Evolutionary conservation across 2,888 invertebrate species (phyloP).

Genomic region (Eulithis testata): DNA sequence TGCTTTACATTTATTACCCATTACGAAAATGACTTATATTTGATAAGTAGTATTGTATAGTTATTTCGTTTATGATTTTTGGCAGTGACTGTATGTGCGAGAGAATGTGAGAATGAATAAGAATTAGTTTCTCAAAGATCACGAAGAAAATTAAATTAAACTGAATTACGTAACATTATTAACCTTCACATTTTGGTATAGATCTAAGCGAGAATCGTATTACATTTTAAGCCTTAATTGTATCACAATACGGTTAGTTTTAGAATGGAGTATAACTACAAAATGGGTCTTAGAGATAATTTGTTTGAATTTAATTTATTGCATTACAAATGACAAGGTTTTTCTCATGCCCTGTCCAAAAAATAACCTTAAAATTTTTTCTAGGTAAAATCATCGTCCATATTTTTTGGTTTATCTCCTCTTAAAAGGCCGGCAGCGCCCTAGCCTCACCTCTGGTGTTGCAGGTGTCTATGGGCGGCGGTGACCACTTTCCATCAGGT

Average conservation of each 20-base stretch:
- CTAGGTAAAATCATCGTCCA: not conserved
- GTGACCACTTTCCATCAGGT: too few species aligned
- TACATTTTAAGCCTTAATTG: slow-evolving; percentile 3
- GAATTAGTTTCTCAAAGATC: slow-evolving; percentile 48
- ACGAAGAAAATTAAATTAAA: slow-evolving; percentile 61
- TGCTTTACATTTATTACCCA: too few species aligned
- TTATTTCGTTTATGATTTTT: not conserved
- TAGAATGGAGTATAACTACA: not conserved
- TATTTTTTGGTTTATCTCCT: too few species aligned
- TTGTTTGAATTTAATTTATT: slow-evolving; percentile 9
- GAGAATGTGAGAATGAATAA: slow-evolving; percentile 12
- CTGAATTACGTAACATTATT: slow-evolving; percentile 24
- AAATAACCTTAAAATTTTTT: not conserved
- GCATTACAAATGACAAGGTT: slow-evolving; percentile 27
- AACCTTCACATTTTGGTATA: slow-evolving; percentile 31
- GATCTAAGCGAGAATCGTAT: not conserved
- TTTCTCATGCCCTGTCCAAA: slow-evolving; percentile 24
- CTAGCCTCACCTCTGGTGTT: too few species aligned
- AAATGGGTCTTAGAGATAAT: slow-evolving; percentile 3
- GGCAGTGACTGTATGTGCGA: not conserved
- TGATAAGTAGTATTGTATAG: too few species aligned
- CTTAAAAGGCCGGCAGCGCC: too few species aligned
- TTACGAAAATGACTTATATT: too few species aligned
- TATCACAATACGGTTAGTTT: slow-evolving; percentile 15
- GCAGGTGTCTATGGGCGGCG: too few species aligned